Evolutionary conservation across 2,797 vertebrate genomes (phyloP), one percentile per base, ranked within the genome.

Genomic region (Microctenopoma lineatum): DNA sequence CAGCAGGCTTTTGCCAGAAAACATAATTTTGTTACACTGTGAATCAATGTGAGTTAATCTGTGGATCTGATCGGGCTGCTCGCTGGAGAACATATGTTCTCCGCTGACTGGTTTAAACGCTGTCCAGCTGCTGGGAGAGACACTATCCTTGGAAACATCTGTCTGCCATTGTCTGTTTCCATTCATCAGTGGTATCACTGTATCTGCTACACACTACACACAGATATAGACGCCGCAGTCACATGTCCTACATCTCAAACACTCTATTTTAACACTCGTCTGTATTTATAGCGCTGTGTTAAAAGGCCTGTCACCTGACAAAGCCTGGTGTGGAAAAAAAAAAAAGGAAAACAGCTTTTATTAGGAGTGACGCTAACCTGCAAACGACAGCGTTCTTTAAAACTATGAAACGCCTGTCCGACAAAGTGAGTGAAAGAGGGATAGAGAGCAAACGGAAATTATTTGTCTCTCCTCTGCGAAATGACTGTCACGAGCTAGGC

Each of bases 261-360:
- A 59, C 79, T 80, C 81, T 91, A 89, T 90, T 92, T 91, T 88
- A 91, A 87, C 89, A 73, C 86, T 58, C 59, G 44, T 73, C 75
- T 80, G 64, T 90, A 92, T 91, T 91, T 89, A 90, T 92, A 92
- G 89, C 73, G 12, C 55, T 2, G 75, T 71, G 87, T 89, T 89
- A 77, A 90, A 89, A 89, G 86, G 79, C 86, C 68, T 71, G 84
- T 86, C 89, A 87, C 80, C 84, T 80, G 86, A 85, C 74, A 75
- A 4, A 57, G 81, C 76, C 76, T 64, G 32, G 53, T 42, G 81
- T 84, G 54, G 44, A 58, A 66, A 58, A 52, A 48, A 59, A 73
- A 77, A 29, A 5, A 21, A 21, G 21, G 67, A 77, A 67, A 82
- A 67, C 55, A 8, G 73, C 75, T 87, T 88, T 85, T 74, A 81